Evolutionary conservation across 2,888 invertebrate species (phyloP).

Genomic region (Mythimna vitellina): DNA sequence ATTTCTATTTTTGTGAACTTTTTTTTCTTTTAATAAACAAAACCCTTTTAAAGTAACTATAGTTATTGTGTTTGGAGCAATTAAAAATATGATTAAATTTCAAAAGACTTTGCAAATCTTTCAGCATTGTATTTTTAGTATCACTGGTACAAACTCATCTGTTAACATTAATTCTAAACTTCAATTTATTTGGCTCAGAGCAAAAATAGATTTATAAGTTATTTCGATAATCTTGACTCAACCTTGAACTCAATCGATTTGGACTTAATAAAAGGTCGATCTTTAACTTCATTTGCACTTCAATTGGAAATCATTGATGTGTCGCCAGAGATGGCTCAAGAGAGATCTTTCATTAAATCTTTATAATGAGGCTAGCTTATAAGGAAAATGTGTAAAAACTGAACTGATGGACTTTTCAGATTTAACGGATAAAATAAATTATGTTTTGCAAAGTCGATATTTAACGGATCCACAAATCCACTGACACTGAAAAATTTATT

Average conservation of each 20-base stretch:
- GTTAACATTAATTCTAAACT: neutral
- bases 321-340: neutral
- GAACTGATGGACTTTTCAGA: too few species aligned
- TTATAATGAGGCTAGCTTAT: neutral
- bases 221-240: constrained; percentile 10
- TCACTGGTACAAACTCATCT: neutral
- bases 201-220: constrained; percentile 14
- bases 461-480: neutral
- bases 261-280: constrained; percentile 24
- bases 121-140: neutral
- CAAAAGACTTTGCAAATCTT: neutral
- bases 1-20: neutral
- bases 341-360: constrained; percentile 2
- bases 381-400: neutral
- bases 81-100: neutral
- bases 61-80: neutral
- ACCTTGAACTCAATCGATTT: constrained; percentile 24
- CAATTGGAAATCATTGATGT: constrained; percentile 26
- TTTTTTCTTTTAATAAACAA: neutral
- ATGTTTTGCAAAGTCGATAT: neutral
- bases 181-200: neutral
- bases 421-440: neutral
- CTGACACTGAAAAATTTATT: neutral
- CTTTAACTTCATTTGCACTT: constrained; percentile 33
- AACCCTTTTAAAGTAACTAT: neutral